phyloP scores from a whole-genome alignment of 2,113 vertebrate species.

The Ophthalmolycus amberensis region DNA sequence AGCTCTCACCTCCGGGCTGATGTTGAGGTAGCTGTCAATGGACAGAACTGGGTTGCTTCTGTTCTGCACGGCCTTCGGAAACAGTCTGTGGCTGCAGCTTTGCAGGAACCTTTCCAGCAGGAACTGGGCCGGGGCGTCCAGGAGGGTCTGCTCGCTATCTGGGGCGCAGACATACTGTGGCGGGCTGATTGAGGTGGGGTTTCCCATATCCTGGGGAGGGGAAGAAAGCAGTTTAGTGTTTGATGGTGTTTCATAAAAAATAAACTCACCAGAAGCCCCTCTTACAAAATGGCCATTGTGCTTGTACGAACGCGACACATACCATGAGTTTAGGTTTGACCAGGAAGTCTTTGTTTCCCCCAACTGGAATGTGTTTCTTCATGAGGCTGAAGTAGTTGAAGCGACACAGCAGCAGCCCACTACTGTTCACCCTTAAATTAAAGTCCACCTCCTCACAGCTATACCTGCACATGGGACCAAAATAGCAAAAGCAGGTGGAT shows the following conservation, averaged over 20 bases:
- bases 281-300: not conserved
- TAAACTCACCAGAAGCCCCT: not conserved
- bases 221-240: not conserved
- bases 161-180: slow-evolving; percentile 96
- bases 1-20: slow-evolving; percentile 91
- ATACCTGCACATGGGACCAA: slow-evolving; percentile 83
- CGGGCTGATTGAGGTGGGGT: slow-evolving; percentile 85
- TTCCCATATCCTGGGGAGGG: slow-evolving; percentile 87
- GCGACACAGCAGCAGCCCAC: slow-evolving; percentile 93
- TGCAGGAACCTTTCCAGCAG: slow-evolving; percentile 97
- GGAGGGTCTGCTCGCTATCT: slow-evolving; percentile 94
- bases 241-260: not conserved
- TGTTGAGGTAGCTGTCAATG: slow-evolving; percentile 96
- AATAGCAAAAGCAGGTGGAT: not conserved
- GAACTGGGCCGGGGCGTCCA: slow-evolving; percentile 95
- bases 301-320: slow-evolving; percentile 44
- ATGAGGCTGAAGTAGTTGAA: slow-evolving; percentile 98
- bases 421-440: slow-evolving; percentile 94
- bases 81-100: slow-evolving; percentile 91
- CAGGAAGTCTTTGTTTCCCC: slow-evolving; percentile 91
- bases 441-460: slow-evolving; percentile 98
- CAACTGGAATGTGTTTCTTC: slow-evolving; percentile 96
- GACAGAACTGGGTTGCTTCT: slow-evolving; percentile 92
- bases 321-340: slow-evolving; percentile 96
- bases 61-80: slow-evolving; percentile 92